Base-by-base conservation (phyloP, 2,888 invertebrate species). In the Plagiodera versicolora region DNA sequence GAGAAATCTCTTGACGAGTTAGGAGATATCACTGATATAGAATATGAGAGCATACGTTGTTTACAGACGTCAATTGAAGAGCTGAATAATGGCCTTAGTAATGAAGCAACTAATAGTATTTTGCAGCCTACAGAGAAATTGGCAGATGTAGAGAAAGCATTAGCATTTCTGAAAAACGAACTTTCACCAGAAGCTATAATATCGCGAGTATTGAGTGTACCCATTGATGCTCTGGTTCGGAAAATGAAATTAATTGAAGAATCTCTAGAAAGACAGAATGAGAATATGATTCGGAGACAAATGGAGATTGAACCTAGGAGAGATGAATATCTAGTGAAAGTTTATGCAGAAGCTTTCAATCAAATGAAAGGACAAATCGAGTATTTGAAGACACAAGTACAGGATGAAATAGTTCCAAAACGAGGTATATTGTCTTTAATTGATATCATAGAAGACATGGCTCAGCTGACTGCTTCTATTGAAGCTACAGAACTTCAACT, bases 391-490 rank as follows among this genome's bases (percentile, higher is more conserved):
- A 44, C 56, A 11, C 63, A 61, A 53, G 60, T 45, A 5, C 51
- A 65, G 55, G 65, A 64, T 9, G 11, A 57, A 11, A 11, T 58
- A 16, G 16, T 56, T 14, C 32, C 60, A 8, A 53, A 67, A 54
- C 61, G 70, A 55, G 65, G 64, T 39, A 47, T 63, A n/a, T 44
- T 63, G 18, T 63, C 67, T 19, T 46, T 70, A 39, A 39, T 67
- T 17, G 60, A 68, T 55, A 58, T 67, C 11, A 28, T 32, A 11
- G 39, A 24, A 47, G 35, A 52, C 6, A 19, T 47, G 35, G 51
- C 5, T 24, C 44, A 56, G 24, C 39, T 66, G 0, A 8, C 49
- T 39, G 14, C 56, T 39, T 51, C 56, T 8, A 47, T 62, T 8
- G 48, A 39, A 46, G 35, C 55, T 20, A 17, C 62, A 17, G 35